Conservation (phyloP, 2,113 vertebrate genomes). For the Solenodon paradoxus region DNA sequence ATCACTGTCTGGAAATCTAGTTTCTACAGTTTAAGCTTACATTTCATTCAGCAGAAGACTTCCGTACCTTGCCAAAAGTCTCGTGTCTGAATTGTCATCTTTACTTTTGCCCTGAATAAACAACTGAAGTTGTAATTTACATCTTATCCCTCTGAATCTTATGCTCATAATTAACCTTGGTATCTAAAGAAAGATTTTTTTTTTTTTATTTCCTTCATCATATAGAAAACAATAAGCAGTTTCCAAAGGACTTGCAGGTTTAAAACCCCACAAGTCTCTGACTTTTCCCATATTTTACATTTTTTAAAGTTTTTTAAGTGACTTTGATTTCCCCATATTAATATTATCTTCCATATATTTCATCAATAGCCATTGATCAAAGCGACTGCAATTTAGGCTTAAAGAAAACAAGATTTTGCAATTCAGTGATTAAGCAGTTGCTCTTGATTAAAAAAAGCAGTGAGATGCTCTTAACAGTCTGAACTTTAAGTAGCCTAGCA, state of each 20-base stretch:
- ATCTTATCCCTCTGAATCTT: neutral
- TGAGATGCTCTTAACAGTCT: no score
- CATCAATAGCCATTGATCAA: neutral
- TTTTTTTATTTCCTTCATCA: neutral
- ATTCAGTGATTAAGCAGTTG: neutral
- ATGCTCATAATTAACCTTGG: neutral
- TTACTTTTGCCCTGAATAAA: neutral
- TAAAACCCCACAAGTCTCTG: neutral
- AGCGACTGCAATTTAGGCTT: neutral
- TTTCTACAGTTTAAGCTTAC: neutral
- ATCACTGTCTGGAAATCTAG: neutral
- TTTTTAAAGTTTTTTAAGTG: neutral
- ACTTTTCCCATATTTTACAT: neutral
- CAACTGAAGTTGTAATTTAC: neutral
- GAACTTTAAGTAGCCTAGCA: neutral
- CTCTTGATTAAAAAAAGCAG: neutral
- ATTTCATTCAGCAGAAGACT: neutral
- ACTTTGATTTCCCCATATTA: no score
- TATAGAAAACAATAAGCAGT: neutral
- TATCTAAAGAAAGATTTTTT: neutral
- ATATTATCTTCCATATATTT: neutral
- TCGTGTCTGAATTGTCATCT: neutral
- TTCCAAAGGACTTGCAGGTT: neutral
- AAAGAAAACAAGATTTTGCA: neutral
- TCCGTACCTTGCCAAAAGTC: neutral